phyloP scores from a whole-genome alignment of 2,797 vertebrate genomes.

The Meriones psammophilus region DNA sequence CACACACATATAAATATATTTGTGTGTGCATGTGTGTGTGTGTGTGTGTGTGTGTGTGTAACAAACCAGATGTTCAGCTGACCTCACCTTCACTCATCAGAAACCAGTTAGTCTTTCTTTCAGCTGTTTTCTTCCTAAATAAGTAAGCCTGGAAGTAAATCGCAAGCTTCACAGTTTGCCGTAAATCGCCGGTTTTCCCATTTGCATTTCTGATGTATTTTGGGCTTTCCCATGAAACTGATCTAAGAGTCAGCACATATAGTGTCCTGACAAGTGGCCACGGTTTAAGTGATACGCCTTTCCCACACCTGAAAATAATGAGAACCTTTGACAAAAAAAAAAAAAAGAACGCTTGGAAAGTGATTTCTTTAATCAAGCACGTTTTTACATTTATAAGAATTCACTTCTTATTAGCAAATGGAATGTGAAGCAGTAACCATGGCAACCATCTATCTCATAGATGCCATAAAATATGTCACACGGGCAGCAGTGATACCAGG shows the following conservation, averaged over 20 bases:
- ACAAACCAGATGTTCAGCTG: constrained; percentile 60
- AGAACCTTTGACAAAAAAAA: constrained; percentile 75
- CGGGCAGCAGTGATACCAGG: constrained; percentile 43
- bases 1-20: too few species aligned
- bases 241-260: constrained; percentile 15
- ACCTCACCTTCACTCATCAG: constrained; percentile 62
- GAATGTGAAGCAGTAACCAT: constrained; percentile 80
- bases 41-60: not conserved
- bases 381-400: constrained; percentile 73
- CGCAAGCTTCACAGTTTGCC: not conserved
- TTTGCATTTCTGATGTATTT: not conserved
- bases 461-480: constrained; percentile 60
- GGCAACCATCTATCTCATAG: constrained; percentile 75
- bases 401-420: constrained; percentile 79
- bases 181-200: constrained; percentile 53
- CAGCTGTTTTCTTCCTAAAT: constrained; percentile 53
- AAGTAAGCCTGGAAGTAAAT: constrained; percentile 24
- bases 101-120: constrained; percentile 65
- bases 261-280: constrained; percentile 63
- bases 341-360: constrained; percentile 78
- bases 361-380: constrained; percentile 74
- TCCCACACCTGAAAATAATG: constrained; percentile 73
- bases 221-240: constrained; percentile 13
- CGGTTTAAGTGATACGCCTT: constrained; percentile 72
- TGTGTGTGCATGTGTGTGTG: too few species aligned